Conservation (phyloP, 2,888 invertebrate genomes). For the Carterocephalus palaemon region DNA sequence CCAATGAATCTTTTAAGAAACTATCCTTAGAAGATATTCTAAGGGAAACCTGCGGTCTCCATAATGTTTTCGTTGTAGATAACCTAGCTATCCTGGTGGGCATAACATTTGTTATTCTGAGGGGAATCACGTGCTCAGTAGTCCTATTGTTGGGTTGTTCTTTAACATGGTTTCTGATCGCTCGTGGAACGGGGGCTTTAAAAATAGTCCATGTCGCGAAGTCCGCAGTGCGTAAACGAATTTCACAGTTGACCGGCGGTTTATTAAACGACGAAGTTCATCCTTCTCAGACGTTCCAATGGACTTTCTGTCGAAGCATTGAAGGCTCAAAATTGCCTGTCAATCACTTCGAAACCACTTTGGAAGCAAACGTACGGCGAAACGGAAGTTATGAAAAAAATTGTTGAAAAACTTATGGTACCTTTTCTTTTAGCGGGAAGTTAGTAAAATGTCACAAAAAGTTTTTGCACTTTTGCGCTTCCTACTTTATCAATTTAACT, state of each 20-base stretch:
- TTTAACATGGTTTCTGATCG: too few species aligned
- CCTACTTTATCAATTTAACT: too few species aligned
- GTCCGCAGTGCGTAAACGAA: constrained; percentile 17
- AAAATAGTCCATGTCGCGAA: constrained; percentile 9
- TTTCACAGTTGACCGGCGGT: constrained; percentile 21
- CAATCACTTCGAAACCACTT: constrained; percentile 15
- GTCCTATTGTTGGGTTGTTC: too few species aligned
- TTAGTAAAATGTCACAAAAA: constrained; percentile 8
- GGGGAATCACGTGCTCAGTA: too few species aligned
- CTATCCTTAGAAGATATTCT: too few species aligned
- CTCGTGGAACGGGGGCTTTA: too few species aligned
- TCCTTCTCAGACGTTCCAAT: constrained; percentile 17
- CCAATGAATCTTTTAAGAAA: too few species aligned
- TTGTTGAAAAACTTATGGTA: constrained; percentile 1
- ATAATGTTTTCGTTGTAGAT: too few species aligned
- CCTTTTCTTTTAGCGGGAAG: not conserved
- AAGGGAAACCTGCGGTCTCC: too few species aligned
- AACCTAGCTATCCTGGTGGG: too few species aligned
- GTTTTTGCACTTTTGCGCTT: constrained; percentile 9
- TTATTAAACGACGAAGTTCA: constrained; percentile 20
- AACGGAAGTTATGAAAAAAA: constrained; percentile 20
- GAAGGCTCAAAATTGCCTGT: constrained; percentile 22
- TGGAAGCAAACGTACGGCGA: constrained; percentile 2
- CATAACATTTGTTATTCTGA: too few species aligned
- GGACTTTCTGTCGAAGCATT: constrained; percentile 5